Base-by-base conservation (phyloP, 2,797 vertebrate genomes). In the Taenioides sp. region DNA sequence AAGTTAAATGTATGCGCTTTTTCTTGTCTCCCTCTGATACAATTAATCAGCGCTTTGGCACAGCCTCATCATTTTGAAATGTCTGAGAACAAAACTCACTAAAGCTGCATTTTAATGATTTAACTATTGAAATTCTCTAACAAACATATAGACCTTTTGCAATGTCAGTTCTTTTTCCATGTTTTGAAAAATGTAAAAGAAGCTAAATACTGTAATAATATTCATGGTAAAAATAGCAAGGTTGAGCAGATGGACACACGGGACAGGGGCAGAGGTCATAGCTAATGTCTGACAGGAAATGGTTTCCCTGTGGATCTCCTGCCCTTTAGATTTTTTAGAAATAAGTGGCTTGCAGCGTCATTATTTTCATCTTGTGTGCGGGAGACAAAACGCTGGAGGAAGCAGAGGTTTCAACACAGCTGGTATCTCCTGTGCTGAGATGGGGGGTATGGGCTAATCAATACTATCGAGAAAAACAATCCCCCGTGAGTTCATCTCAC, bases 351-450 rank as follows among this genome's bases (percentile, higher is more conserved):
- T 31, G 1, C 73, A 71, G 80, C 76, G 27, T 85, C 85, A 83
- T 90, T 89, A 91, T 90, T 88, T 88, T 87, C 84, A 87, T 89
- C 84, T 76, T 88, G 83, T 69, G 74, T 65, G 37, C 78, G 80
- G 86, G 84, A 89, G 79, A 77, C 50, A 57, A 25, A 84, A 79
- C 52, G 61, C 86, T 90, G 67, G 74, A 82, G 90, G 86, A 88
- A 75, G 84, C 75, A 83, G 84, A 86, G 73, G 85, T 78, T 80
- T 87, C 43, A 75, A 86, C 88, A 87, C 91, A 91, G 89, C 88
- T 91, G 91, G 82, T 84, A 81, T 88, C 86, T 78, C 83, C 81
- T 82, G 76, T 74, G 84, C 80, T 75, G 79, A 76, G 28, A 84
- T 84, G 78, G 86, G 87, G 84, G 90, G 85, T 83, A 22, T 63